Conservation (phyloP, 2,888 invertebrate species). For the Agonopterix heracliana region DNA sequence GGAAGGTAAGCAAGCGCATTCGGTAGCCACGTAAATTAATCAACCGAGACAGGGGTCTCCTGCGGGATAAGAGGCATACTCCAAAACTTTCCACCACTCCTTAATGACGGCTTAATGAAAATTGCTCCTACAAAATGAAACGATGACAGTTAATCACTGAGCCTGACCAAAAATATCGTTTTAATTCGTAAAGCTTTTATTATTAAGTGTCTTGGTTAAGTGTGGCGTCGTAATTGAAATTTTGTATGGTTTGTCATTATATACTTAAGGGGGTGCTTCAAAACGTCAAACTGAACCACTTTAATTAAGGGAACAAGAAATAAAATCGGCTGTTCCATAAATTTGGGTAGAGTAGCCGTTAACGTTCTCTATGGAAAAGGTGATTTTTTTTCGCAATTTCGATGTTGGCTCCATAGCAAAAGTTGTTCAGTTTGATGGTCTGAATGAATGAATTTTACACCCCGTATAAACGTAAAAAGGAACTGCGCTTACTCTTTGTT, state of each 20-base stretch:
- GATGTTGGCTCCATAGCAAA: too few relatives aligned
- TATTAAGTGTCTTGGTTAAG: not conserved
- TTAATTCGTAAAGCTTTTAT: not conserved
- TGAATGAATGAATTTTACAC: too few relatives aligned
- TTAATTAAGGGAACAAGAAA: too few relatives aligned
- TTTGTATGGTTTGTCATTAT: not conserved
- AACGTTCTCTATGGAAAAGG: too few relatives aligned
- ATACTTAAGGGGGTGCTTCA: too few relatives aligned
- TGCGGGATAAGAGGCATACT: conserved; percentile 43
- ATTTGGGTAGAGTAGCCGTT: too few relatives aligned
- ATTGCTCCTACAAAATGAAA: conserved; percentile 35
- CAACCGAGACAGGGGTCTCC: conserved; percentile 43
- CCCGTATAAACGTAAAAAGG: too few relatives aligned
- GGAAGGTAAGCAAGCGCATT: not conserved
- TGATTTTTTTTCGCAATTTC: too few relatives aligned
- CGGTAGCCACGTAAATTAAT: conserved; percentile 48
- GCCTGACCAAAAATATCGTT: conserved; percentile 16
- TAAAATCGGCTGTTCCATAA: too few relatives aligned
- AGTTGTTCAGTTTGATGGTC: too few relatives aligned
- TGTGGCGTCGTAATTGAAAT: not conserved
- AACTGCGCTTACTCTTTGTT: too few relatives aligned
- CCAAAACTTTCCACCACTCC: conserved; percentile 46
- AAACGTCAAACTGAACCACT: too few relatives aligned
- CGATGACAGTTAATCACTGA: conserved; percentile 40
- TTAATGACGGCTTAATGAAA: conserved; percentile 61